These are phyloP conservation scores for Rhopilema esculentum DNA, from an alignment of 30 jellyfish, hydroid and myxozoan genomes.

Conservation along the genomic window DNA sequence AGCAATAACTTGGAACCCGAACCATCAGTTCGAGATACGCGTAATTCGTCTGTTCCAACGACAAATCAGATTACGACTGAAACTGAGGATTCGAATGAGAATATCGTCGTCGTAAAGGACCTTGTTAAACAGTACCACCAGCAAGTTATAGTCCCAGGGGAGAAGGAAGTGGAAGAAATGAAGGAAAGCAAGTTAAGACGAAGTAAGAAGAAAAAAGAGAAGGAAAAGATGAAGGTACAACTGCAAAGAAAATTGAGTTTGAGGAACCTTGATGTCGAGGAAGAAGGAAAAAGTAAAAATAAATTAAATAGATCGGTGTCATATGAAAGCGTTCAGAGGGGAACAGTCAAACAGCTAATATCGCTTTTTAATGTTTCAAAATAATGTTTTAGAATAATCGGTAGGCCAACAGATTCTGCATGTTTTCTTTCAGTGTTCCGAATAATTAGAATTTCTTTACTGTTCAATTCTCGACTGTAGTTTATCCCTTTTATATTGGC, in stretches of 20 bases:
- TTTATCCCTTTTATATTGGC: too few species aligned
- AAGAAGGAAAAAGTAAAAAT: constrained; percentile 18
- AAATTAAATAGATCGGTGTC: constrained; percentile 64
- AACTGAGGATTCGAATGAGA: not conserved
- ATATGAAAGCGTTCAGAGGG: constrained; percentile 69
- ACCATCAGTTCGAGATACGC: not conserved
- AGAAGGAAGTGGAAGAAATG: constrained; percentile 63
- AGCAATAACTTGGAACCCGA: not conserved
- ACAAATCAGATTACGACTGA: not conserved
- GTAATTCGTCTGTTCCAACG: not conserved
- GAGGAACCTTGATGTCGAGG: constrained; percentile 51
- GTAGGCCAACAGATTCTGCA: not conserved
- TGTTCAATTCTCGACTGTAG: not conserved
- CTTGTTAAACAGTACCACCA: constrained; percentile 53
- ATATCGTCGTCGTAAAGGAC: constrained; percentile 46
- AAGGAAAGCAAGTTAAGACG: constrained; percentile 50
- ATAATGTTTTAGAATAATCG: not conserved
- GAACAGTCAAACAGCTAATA: constrained; percentile 63
- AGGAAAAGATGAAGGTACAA: constrained; percentile 37
- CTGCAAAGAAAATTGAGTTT: constrained; percentile 52
- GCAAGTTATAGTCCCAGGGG: constrained; percentile 51
- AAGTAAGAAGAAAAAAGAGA: constrained; percentile 68
- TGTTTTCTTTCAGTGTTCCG: not conserved
- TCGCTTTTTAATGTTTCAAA: constrained; percentile 47
- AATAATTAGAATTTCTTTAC: not conserved